These are phyloP conservation scores for Eudyptes chrysolophus DNA, from an alignment of 2,113 vertebrate genomes.

Conservation along the genomic window DNA sequence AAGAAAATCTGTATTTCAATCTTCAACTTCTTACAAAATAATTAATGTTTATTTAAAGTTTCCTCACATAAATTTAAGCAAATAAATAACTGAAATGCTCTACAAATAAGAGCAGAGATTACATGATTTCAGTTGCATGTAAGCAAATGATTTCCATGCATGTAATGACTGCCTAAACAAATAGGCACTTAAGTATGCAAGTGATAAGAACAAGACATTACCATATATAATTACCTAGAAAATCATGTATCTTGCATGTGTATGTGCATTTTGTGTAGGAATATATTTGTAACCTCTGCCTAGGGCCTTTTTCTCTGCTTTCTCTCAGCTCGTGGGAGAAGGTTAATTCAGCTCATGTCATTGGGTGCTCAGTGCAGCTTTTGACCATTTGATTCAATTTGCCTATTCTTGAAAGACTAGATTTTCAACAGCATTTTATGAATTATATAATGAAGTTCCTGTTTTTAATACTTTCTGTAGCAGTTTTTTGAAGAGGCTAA, in stretches of 20 bases:
- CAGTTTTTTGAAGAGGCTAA: background rate
- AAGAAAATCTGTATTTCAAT: background rate
- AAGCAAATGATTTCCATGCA: background rate
- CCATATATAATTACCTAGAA: background rate
- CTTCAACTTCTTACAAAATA: background rate
- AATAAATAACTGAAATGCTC: background rate
- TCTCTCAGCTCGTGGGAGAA: background rate
- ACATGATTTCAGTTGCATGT: background rate
- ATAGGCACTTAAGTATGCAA: background rate
- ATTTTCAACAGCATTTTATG: background rate
- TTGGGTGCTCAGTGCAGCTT: background rate
- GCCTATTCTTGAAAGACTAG: background rate
- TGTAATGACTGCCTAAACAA: background rate
- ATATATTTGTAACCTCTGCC: background rate
- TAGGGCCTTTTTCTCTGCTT: background rate
- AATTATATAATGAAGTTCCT: background rate
- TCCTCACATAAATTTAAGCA: background rate
- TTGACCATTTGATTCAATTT: background rate
- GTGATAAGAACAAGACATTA: background rate
- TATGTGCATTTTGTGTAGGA: background rate
- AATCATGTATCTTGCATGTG: background rate
- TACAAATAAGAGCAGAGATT: background rate
- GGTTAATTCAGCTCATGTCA: background rate
- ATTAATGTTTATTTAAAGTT: background rate
- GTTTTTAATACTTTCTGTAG: background rate